phyloP scores from a whole-genome alignment of 2,888 invertebrate genomes.

The Oscheius onirici region DNA sequence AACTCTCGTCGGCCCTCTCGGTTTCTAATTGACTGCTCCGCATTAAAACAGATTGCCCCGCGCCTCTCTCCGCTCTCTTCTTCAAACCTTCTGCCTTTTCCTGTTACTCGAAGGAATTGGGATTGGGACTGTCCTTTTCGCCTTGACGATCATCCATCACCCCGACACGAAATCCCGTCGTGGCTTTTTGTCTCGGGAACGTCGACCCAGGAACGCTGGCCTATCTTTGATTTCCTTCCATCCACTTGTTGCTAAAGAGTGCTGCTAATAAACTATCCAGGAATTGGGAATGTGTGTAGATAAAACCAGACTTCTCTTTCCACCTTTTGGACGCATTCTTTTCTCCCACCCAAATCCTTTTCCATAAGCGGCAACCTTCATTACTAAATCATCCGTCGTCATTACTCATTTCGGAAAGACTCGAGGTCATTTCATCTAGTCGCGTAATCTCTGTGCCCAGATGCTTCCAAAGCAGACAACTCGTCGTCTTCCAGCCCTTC shows the following conservation, averaged over 20 bases:
- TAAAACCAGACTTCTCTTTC: too few species aligned
- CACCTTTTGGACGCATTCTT: too few species aligned
- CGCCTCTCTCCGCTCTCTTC: background rate
- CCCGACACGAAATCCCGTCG: slow-evolving; percentile 22
- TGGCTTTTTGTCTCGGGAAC: slow-evolving; percentile 9
- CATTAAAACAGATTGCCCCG: slow-evolving; percentile 21
- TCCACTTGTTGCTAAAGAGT: too few species aligned
- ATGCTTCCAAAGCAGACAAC: background rate
- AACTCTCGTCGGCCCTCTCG: slow-evolving; percentile 3
- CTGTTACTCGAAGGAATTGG: background rate
- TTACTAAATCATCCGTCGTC: slow-evolving; percentile 12
- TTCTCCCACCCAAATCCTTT: too few species aligned
- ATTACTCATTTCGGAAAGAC: slow-evolving; percentile 8
- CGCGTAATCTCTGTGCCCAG: background rate
- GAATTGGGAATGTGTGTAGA: too few species aligned
- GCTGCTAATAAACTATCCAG: too few species aligned
- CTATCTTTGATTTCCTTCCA: background rate
- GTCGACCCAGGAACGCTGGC: background rate
- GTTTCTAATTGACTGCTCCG: slow-evolving; percentile 29
- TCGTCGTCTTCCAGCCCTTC: too few species aligned
- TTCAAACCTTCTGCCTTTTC: background rate
- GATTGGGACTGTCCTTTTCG: slow-evolving; percentile 3
- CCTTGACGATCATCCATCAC: slow-evolving; percentile 11
- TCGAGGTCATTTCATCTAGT: background rate
- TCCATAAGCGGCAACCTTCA: slow-evolving; percentile 3